Conservation (phyloP, 2,888 invertebrate species). For the Scrobipalpa costella region DNA sequence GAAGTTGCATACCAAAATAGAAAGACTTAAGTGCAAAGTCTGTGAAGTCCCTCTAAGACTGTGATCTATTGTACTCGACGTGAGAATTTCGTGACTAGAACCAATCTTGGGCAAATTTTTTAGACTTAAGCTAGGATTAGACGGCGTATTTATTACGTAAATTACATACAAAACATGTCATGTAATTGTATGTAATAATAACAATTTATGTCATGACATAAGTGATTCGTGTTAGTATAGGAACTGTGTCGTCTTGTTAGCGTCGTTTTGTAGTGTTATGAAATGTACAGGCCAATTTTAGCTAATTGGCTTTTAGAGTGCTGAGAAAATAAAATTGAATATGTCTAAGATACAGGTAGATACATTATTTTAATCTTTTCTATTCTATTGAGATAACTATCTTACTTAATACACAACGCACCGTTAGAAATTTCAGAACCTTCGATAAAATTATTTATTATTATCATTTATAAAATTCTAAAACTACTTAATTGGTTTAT, state of each 20-base stretch:
- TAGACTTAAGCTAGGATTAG: slow-evolving; percentile 1
- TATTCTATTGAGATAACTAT: no score
- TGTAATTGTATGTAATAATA: slow-evolving; percentile 7
- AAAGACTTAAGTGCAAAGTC: background rate
- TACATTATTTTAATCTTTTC: no score
- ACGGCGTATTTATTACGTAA: background rate
- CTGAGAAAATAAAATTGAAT: background rate
- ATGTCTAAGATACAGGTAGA: background rate
- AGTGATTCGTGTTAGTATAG: slow-evolving; percentile 10
- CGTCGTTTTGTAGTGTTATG: background rate
- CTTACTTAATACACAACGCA: no score
- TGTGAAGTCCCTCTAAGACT: background rate
- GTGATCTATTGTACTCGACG: background rate
- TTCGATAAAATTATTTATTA: no score
- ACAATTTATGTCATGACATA: slow-evolving; percentile 9
- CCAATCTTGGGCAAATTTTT: background rate
- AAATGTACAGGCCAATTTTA: background rate
- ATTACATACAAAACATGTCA: slow-evolving; percentile 2
- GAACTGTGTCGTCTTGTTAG: background rate
- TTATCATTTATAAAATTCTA: no score
- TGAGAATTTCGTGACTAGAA: background rate
- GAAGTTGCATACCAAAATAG: background rate
- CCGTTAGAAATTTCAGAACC: no score
- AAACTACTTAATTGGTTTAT: no score
- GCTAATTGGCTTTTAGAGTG: background rate